Evolutionary conservation across 2,113 vertebrate genomes (phyloP), one percentile per base, ranked within the genome.

Genomic region (Ictidomys tridecemlineatus): DNA sequence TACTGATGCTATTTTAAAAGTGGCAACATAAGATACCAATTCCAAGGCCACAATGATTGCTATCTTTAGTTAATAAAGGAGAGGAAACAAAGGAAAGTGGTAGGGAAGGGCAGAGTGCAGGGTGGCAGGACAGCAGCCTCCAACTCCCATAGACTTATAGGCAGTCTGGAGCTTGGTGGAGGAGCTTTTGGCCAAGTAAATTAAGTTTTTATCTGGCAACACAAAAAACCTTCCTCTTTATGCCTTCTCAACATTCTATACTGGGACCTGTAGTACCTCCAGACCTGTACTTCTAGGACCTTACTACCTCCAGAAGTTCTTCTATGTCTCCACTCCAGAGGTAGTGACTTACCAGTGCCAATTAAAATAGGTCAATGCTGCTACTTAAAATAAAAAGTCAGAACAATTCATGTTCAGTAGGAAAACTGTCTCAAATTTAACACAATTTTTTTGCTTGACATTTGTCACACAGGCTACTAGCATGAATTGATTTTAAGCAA

Each of bases 351-450:
- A 58, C 18, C 12, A 28, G 28, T 53, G 42, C 12, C 69, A 67
- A 17, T 80, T 87, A 76, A 85, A 85, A 63, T 12, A 69, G 28
- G 22, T 20, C 32, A 85, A 70, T 17, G 77, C 0, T 28, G 24
- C 83, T 84, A 74, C 32, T 85, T 10, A 42, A 70, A 51, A 90
- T 63, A 28, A 76, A 80, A 77, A 86, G 61, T 77, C 37, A 17
- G 28, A 76, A 51, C 14, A 83, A 95, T 67, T 89, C 90, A 56
- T 9, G 10, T 72, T 89, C 24, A 87, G 65, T 6, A 89, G 51
- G 77, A 95, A 95, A 95, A 95, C 20, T 2, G n/a, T 48, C 70
- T 96, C 70, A 90, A 85, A 82, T 45, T 80, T 69, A 22, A 92
- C 85, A 48, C 17, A n/a, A n/a, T n/a, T 79, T 86, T 86, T 86